Base-by-base conservation (phyloP, 2,797 vertebrate species). In the Leptodactylus fallax region DNA sequence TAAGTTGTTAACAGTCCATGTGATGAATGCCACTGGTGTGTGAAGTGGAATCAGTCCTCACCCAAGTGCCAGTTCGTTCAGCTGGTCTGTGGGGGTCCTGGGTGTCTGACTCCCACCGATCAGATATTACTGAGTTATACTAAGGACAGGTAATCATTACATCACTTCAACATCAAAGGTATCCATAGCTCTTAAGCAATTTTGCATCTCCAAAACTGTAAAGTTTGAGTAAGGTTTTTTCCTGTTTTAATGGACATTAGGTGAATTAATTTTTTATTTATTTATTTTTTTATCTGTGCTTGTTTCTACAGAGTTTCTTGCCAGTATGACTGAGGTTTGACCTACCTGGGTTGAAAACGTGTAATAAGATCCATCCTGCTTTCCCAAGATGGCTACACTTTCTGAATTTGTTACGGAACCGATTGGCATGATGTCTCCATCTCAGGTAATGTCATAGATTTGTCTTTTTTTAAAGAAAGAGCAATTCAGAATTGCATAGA, bases 321-420 rank as follows among this genome's bases (percentile, higher is more conserved):
- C 63, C 79, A 89, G 72, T 27, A 89, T 89, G 88, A 86, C 56
- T 79, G 88, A 83, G n/a, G 53, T 86, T 45, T 89, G 74, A 89
- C 85, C 12, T 69, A 11, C 83, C 8, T 74, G 36, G 51, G 25
- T 25, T 69, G 45, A 3, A 16, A 1, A 13, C 10, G n/a, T 61
- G 56, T 19, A 6, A 65, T 25, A 58, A 69, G 84, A 77, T 27
- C 9, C 23, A 14, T 49, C 71, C 79, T 89, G 56, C 71, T 36
- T 16, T 60, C 11, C 25, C 12, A 86, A 53, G 27, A 89, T 89
- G 88, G 79, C 79, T 83, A 82, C 88, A 17, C 36, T 89, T 19
- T 71, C 79, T 65, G 88, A 89, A 79, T 89, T 60, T 83, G 84
- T 89, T 47, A 86, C 79, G 23, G 71, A 89, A 7, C 88, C 79